A percentile compares a stretch with the other conserved stretches of the same genome.
These are phyloP conservation scores for Mus spretus DNA, from an alignment of 2,797 vertebrate species.

Conservation along the genomic window DNA sequence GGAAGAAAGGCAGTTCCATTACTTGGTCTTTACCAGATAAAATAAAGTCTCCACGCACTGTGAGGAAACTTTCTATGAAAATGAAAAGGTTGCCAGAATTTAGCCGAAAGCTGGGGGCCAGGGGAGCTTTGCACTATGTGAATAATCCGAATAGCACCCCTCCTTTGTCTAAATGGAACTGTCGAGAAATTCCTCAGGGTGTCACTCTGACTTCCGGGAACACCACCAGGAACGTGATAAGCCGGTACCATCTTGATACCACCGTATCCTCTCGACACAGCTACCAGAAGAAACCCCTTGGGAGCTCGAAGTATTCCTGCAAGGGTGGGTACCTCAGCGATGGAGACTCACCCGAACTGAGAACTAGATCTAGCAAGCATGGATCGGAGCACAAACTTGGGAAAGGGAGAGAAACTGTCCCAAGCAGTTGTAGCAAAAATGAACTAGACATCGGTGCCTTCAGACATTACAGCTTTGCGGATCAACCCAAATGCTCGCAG, in stretches of 20 bases:
- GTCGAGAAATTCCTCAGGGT: slow-evolving; percentile 85
- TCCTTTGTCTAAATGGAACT: slow-evolving; percentile 88
- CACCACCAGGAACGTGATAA: slow-evolving; percentile 95
- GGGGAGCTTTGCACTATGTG: slow-evolving; percentile 91
- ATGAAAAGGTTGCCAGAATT: slow-evolving; percentile 99
- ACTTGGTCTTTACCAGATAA: slow-evolving; percentile 99
- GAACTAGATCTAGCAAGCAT: slow-evolving; percentile 95
- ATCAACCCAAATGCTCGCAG: slow-evolving; percentile 97
- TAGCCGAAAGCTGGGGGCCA: slow-evolving; percentile 96
- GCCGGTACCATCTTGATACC: slow-evolving; percentile 98
- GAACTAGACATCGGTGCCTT: slow-evolving; percentile 98
- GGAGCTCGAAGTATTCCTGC: slow-evolving; percentile 94
- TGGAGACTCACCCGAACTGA: slow-evolving; percentile 96
- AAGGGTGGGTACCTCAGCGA: slow-evolving; percentile 99
- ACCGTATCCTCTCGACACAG: slow-evolving; percentile 95
- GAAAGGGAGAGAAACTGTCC: slow-evolving; percentile 91
- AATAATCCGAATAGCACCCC: slow-evolving; percentile 87
- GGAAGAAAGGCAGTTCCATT: slow-evolving; percentile 96
- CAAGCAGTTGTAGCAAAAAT: slow-evolving; percentile 88
- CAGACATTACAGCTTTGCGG: slow-evolving; percentile 96
- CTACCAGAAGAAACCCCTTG: slow-evolving; percentile 93
- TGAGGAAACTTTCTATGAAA: slow-evolving; percentile 99
- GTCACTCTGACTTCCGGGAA: slow-evolving; percentile 89
- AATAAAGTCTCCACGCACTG: slow-evolving; percentile 98
- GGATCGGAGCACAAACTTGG: slow-evolving; percentile 90